These are phyloP conservation scores for Neria commutata DNA, from an alignment of 2,888 invertebrate genomes.

Conservation along the genomic window DNA sequence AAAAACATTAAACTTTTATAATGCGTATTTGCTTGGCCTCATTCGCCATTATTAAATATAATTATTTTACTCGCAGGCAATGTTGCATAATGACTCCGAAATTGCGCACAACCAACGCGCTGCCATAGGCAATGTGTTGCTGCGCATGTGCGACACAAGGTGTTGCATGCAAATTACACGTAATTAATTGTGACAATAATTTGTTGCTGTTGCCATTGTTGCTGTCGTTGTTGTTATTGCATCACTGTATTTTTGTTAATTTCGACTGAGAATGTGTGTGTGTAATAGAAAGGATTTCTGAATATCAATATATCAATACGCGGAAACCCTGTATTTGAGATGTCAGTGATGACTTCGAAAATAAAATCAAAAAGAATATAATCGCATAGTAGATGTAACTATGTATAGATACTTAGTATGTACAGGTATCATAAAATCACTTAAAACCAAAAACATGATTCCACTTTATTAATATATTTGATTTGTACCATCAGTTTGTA, in stretches of 20 bases:
- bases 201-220: background rate
- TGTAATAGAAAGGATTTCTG: constrained; percentile 2
- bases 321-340: no score
- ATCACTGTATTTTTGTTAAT: constrained; percentile 8
- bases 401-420: no score
- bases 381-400: no score
- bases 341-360: no score
- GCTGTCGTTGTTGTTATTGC: background rate
- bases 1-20: no score
- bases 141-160: background rate
- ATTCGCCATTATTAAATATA: background rate
- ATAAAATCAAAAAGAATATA: no score
- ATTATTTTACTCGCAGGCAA: background rate
- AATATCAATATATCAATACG: no score
- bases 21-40: background rate
- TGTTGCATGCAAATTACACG: constrained; percentile 1
- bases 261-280: no score
- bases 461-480: no score
- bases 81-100: constrained; percentile 33
- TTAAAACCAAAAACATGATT: no score
- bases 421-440: no score
- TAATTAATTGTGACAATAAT: background rate
- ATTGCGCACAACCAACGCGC: background rate
- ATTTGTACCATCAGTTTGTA: no score
- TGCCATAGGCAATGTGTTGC: background rate